A percentile compares a stretch with the other conserved stretches of the same genome.
These are phyloP conservation scores for Macrotis lagotis DNA, from an alignment of 2,113 vertebrate genomes.

Conservation along the genomic window DNA sequence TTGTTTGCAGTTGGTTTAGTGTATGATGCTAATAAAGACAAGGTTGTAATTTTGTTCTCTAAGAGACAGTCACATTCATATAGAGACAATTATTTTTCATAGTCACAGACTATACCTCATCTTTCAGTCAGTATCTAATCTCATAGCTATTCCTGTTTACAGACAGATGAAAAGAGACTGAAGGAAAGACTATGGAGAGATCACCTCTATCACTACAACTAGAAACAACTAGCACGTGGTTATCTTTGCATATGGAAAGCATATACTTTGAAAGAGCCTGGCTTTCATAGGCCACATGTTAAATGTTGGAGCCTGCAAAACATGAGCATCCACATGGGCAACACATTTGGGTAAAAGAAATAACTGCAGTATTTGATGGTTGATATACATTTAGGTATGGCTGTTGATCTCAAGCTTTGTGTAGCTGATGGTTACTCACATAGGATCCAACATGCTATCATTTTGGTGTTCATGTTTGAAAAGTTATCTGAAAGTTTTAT, in stretches of 20 bases:
- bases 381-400: background rate
- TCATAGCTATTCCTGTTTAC: background rate
- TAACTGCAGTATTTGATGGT: background rate
- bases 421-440: background rate
- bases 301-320: background rate
- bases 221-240: background rate
- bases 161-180: background rate
- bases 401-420: background rate
- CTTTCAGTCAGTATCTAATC: background rate
- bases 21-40: background rate
- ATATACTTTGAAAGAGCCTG: background rate
- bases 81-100: background rate
- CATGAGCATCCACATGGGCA: background rate
- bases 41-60: background rate
- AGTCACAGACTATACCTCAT: background rate
- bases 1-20: background rate
- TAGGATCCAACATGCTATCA: too few species aligned
- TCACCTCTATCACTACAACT: background rate
- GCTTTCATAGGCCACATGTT: background rate
- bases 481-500: constrained; percentile 12
- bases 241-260: background rate
- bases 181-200: background rate
- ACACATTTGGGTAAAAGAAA: background rate
- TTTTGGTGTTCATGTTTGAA: background rate
- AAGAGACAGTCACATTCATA: background rate